phyloP scores from a whole-genome alignment of 1,140 invertebrate species.

The Monochamus saltuarius region DNA sequence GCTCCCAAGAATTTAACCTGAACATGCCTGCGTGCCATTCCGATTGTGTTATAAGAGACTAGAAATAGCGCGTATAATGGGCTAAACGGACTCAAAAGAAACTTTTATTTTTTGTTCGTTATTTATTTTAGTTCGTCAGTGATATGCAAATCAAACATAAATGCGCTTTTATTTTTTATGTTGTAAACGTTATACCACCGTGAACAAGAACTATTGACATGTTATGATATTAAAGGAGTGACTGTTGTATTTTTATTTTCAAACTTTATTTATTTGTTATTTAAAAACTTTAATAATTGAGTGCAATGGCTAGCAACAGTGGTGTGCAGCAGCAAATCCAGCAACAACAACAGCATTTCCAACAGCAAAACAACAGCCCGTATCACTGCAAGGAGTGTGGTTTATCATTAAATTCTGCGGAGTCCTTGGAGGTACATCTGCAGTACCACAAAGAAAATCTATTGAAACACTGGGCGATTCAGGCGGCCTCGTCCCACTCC shows the following conservation, averaged over 20 bases:
- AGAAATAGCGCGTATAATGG: slow-evolving; percentile 13
- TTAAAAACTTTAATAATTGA: slow-evolving; percentile 16
- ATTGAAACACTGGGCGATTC: slow-evolving; percentile 72
- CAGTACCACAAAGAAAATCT: slow-evolving; percentile 77
- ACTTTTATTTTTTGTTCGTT: slow-evolving; percentile 21
- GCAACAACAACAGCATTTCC: slow-evolving; percentile 51
- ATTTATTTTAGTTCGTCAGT: slow-evolving; percentile 13
- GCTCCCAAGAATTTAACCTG: slow-evolving; percentile 9
- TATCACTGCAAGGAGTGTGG: slow-evolving; percentile 73
- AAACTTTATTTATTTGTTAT: slow-evolving; percentile 33
- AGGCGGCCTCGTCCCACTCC: slow-evolving; percentile 47
- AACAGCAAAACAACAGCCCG: slow-evolving; percentile 50
- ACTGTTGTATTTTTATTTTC: slow-evolving; percentile 45
- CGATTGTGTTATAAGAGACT: no score
- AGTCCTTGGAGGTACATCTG: slow-evolving; percentile 75
- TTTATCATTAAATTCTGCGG: slow-evolving; percentile 69
- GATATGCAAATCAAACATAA: slow-evolving; percentile 3
- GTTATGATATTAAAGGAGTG: slow-evolving; percentile 33
- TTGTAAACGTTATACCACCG: slow-evolving; percentile 13
- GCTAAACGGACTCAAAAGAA: slow-evolving; percentile 10
- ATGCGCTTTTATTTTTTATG: slow-evolving; percentile 1
- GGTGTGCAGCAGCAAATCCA: slow-evolving; percentile 34
- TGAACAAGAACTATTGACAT: slow-evolving; percentile 25
- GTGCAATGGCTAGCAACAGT: slow-evolving; percentile 46
- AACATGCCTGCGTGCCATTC: slow-evolving; percentile 2